Conservation (phyloP, 2,797 vertebrate species). For the Chiropotes sagulatus region DNA sequence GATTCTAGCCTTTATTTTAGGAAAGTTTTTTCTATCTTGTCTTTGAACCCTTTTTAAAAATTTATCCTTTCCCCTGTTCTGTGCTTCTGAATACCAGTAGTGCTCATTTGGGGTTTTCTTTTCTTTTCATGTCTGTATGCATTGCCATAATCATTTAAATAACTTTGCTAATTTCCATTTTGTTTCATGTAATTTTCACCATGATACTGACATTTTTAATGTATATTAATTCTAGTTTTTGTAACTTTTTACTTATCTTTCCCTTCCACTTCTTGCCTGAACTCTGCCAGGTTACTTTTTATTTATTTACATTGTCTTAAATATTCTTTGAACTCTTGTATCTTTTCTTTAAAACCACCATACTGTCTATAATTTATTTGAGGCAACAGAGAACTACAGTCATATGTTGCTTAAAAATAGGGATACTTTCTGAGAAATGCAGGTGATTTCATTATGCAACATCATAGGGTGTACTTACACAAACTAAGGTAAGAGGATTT, state of each 20-base stretch:
- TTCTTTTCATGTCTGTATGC: slow-evolving; percentile 15
- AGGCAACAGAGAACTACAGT: neutral
- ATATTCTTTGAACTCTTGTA: neutral
- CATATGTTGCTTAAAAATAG: neutral
- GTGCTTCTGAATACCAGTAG: slow-evolving; percentile 20
- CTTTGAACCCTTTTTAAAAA: neutral
- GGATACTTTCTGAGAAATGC: neutral
- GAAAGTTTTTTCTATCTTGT: neutral
- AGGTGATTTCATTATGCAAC: neutral
- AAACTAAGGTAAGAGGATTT: neutral
- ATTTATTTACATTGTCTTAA: neutral
- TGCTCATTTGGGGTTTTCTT: neutral
- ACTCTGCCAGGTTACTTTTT: neutral
- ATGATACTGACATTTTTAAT: neutral
- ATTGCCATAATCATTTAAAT: neutral
- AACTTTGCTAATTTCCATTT: neutral
- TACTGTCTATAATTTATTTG: neutral
- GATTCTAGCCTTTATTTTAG: slow-evolving; percentile 40
- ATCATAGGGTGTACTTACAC: neutral
- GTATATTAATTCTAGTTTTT: neutral
- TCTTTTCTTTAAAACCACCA: neutral
- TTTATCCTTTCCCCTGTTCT: neutral
- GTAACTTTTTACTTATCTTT: neutral
- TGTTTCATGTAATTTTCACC: neutral
- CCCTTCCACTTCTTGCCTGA: neutral